phyloP scores from a whole-genome alignment of 2,888 invertebrate species.

The Drosophila mulleri region DNA sequence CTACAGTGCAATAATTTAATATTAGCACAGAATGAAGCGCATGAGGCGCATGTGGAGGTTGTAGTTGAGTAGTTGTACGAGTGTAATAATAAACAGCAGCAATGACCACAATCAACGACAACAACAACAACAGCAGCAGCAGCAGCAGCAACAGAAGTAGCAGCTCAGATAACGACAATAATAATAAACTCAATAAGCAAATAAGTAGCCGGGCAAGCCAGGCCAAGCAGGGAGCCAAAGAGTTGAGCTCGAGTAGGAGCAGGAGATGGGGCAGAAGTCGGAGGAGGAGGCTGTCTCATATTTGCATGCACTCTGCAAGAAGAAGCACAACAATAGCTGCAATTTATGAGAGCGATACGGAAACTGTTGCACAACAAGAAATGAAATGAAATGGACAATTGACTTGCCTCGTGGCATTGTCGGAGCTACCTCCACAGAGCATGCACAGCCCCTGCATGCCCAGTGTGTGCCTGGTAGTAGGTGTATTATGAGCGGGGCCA shows the following conservation, averaged over 20 bases:
- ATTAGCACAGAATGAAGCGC: constrained; percentile 56
- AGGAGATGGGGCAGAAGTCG: too few species aligned
- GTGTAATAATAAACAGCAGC: constrained; percentile 67
- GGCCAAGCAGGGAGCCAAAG: neutral
- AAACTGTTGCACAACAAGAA: constrained; percentile 20
- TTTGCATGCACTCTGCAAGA: constrained; percentile 55
- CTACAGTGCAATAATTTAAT: constrained; percentile 52
- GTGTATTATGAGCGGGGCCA: constrained; percentile 37
- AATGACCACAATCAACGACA: constrained; percentile 35
- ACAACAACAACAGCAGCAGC: constrained; percentile 30
- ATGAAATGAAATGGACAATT: constrained; percentile 59
- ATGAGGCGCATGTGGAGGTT: constrained; percentile 23
- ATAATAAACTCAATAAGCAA: constrained; percentile 73
- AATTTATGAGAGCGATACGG: constrained; percentile 57
- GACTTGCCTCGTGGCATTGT: constrained; percentile 76
- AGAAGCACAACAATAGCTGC: constrained; percentile 16
- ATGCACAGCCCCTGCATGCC: neutral
- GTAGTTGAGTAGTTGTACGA: constrained; percentile 18
- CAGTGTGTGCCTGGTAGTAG: constrained; percentile 31
- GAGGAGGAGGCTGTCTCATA: constrained; percentile 37
- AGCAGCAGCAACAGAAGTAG: constrained; percentile 23
- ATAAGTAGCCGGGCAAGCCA: constrained; percentile 49
- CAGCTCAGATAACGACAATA: constrained; percentile 59
- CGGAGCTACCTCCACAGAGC: constrained; percentile 2
- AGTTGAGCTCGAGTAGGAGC: neutral